Evolutionary conservation across 2,888 invertebrate genomes (phyloP).

Genomic region (Epinotia ramella): DNA sequence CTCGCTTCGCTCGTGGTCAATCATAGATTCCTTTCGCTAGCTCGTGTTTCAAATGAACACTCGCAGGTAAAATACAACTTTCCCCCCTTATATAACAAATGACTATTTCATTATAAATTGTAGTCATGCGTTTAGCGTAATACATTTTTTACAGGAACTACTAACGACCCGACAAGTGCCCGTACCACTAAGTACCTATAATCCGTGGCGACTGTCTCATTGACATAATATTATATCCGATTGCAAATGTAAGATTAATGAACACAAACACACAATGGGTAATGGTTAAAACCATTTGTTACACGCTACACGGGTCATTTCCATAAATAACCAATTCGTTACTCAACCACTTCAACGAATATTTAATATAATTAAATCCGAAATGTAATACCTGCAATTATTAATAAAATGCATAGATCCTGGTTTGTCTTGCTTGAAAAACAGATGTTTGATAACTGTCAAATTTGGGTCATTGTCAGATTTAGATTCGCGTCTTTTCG

Average conservation of each 20-base stretch:
- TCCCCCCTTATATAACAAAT: no score
- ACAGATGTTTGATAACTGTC: background rate
- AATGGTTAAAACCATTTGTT: conserved; percentile 30
- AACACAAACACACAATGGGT: conserved; percentile 24
- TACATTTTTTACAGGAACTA: background rate
- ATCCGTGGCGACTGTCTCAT: conserved; percentile 14
- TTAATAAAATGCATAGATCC: background rate
- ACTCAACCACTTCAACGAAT: conserved; percentile 4
- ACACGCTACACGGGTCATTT: conserved; percentile 28
- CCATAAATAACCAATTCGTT: conserved; percentile 22
- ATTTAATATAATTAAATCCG: no score
- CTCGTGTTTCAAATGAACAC: no score
- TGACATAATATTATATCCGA: conserved; percentile 19
- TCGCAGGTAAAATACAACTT: no score
- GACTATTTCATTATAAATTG: no score
- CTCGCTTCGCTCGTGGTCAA: no score
- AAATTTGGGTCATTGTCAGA: no score
- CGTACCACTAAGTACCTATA: background rate
- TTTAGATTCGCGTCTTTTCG: no score
- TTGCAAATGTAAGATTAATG: conserved; percentile 33
- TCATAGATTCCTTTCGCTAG: no score
- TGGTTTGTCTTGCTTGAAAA: background rate
- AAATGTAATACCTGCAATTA: background rate
- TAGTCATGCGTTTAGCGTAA: background rate
- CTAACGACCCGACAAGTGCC: conserved; percentile 1